Conservation (phyloP, 2,888 invertebrate genomes). For the Argynnis bischoffii region DNA sequence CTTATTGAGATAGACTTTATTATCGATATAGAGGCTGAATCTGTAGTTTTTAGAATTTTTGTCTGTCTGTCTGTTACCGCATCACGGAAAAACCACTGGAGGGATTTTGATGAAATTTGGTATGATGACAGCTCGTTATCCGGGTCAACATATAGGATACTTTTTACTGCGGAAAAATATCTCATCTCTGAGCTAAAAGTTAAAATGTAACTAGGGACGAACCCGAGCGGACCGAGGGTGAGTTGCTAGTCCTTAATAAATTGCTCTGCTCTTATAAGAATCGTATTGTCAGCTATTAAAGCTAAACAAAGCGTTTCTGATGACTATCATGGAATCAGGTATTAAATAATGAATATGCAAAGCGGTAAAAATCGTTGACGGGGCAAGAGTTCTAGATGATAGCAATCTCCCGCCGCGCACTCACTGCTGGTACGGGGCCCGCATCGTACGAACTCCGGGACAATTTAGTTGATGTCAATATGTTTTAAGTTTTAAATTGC, state of each 20-base stretch:
- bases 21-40: no score
- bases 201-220: no score
- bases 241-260: neutral
- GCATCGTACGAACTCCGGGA: constrained; percentile 45
- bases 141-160: no score
- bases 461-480: constrained; percentile 28
- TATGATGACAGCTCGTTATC: no score
- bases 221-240: no score
- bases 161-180: no score
- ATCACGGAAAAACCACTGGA: no score
- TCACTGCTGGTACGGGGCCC: constrained; percentile 42
- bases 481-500: constrained; percentile 26
- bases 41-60: no score
- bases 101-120: no score
- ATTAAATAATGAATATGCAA: constrained; percentile 66
- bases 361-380: constrained; percentile 64
- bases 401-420: constrained; percentile 53
- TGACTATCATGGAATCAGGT: constrained; percentile 37
- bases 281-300: constrained; percentile 21
- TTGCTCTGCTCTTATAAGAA: constrained; percentile 16
- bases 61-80: no score
- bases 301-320: constrained; percentile 30
- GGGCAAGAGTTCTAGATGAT: constrained; percentile 56
- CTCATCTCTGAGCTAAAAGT: no score
- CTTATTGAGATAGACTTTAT: no score